Percentiles rank a stretch among this genome's conserved stretches.
phyloP scores from a whole-genome alignment of 2,113 vertebrate genomes.

The Melanocharis versteri region DNA sequence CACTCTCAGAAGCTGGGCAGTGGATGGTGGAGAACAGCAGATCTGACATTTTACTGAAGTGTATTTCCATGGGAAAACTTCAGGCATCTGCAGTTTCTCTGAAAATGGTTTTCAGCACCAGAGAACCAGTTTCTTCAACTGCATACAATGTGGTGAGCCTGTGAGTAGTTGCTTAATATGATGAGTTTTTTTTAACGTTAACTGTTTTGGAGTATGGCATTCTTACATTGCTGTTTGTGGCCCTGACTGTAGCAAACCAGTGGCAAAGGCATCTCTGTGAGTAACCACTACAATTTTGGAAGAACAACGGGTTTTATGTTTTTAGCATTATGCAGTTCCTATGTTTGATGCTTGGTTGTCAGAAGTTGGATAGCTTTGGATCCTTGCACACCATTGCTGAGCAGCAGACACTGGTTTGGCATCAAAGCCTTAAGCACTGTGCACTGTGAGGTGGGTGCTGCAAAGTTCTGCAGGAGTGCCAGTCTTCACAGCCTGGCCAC shows the following conservation, averaged over 20 bases:
- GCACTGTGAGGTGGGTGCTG: fast-evolving
- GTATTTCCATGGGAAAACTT: neutral
- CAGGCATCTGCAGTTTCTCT: neutral
- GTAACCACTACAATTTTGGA: neutral
- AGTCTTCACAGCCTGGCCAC: neutral
- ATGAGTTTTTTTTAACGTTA: neutral
- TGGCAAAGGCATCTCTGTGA: neutral
- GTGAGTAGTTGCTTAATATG: neutral
- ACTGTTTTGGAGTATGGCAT: neutral
- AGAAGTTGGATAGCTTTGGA: neutral
- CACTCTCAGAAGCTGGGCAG: neutral
- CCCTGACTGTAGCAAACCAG: neutral
- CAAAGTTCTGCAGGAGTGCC: neutral
- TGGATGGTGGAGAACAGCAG: neutral
- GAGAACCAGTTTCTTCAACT: neutral
- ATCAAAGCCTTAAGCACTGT: neutral
- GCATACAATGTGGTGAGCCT: neutral
- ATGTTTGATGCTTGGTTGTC: neutral
- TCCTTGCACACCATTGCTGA: neutral
- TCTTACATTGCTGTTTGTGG: neutral
- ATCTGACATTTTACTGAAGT: neutral
- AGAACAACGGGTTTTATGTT: neutral
- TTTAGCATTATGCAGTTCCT: neutral
- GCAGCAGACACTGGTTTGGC: neutral
- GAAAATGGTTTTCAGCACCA: neutral